Evolutionary conservation across 2,888 invertebrate genomes (phyloP).

Genomic region (Furcula furcula): DNA sequence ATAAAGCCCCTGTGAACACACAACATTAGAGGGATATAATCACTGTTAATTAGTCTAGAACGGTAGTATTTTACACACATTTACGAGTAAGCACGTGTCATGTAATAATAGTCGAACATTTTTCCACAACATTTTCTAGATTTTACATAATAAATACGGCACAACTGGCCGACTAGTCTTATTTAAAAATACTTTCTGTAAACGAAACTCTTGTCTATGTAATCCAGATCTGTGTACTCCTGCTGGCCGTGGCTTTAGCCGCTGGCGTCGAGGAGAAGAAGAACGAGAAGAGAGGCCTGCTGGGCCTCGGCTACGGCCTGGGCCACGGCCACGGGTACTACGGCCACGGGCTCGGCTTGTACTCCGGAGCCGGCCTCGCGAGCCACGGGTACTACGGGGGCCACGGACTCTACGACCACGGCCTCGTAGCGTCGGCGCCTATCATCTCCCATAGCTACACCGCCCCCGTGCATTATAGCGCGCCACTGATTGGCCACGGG

Average conservation of each 20-base stretch:
- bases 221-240: slow-evolving; percentile 55
- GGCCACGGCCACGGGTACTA: slow-evolving; percentile 39
- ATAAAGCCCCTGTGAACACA: no score
- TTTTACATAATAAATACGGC: no score
- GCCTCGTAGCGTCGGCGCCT: slow-evolving; percentile 22
- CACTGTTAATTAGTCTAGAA: no score
- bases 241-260: slow-evolving; percentile 54
- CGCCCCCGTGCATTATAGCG: slow-evolving; percentile 20
- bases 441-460: slow-evolving; percentile 26
- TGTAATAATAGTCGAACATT: no score
- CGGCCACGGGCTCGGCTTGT: slow-evolving; percentile 47
- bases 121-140: no score
- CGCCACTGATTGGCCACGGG: slow-evolving; percentile 28
- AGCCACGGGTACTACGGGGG: slow-evolving; percentile 33
- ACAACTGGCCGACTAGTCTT: no score
- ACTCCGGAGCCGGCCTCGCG: slow-evolving; percentile 35
- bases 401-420: slow-evolving; percentile 31
- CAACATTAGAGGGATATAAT: no score
- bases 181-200: no score
- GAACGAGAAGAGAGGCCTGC: slow-evolving; percentile 70
- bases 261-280: slow-evolving; percentile 69
- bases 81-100: no score
- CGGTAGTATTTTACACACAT: no score
- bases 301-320: slow-evolving; percentile 66
- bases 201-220: no score